A percentile compares a stretch with the other conserved stretches of the same genome.
Evolutionary conservation across 2,113 vertebrate species (phyloP).

Genomic region (Edolisoma coerulescens): DNA sequence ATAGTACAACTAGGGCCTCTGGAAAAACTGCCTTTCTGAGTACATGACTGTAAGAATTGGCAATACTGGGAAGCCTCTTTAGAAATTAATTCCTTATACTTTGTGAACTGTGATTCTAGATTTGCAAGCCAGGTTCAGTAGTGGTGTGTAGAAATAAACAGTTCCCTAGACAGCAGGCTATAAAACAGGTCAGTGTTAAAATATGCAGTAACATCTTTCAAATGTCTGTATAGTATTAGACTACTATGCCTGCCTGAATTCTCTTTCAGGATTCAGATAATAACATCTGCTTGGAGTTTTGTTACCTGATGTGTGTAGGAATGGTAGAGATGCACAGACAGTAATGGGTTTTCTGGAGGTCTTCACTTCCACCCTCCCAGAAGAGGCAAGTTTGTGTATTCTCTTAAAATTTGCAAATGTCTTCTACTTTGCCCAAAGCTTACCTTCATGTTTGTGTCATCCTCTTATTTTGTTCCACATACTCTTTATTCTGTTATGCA

Average conservation of each 20-base stretch:
- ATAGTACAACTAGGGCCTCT: neutral
- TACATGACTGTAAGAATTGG: neutral
- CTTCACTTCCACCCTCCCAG: neutral
- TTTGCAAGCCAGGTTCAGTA: slow-evolving; percentile 23
- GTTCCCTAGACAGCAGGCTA: slow-evolving; percentile 18
- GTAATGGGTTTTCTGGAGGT: neutral
- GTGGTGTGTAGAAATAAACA: slow-evolving; percentile 18
- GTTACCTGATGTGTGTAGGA: neutral
- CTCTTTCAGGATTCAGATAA: neutral
- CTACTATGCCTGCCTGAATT: neutral
- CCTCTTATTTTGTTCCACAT: neutral
- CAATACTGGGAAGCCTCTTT: neutral
- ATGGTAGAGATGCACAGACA: neutral
- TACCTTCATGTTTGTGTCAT: neutral
- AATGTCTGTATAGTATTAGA: neutral
- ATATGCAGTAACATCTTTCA: slow-evolving; percentile 33
- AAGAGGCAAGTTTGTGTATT: neutral
- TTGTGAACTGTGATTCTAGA: neutral
- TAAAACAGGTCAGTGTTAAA: slow-evolving; percentile 49
- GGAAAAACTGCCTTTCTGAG: neutral
- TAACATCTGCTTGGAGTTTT: neutral
- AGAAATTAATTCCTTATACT: slow-evolving; percentile 4
- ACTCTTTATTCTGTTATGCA: neutral
- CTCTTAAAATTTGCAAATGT: neutral
- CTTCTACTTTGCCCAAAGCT: neutral